phyloP scores from a whole-genome alignment of 2,797 vertebrate genomes.

The Craterocephalus amniculus region DNA sequence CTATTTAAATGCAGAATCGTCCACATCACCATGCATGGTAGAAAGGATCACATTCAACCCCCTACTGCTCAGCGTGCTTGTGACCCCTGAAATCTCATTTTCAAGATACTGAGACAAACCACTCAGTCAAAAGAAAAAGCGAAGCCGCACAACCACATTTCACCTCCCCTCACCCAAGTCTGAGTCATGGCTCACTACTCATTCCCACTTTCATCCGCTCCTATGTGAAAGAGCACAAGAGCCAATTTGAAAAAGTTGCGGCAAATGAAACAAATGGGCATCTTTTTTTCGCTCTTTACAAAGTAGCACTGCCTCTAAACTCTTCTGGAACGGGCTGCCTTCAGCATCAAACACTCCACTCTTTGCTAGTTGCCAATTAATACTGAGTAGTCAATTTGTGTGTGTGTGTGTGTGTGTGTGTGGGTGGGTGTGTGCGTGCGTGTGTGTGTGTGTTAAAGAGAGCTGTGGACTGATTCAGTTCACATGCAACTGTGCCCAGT shows the following conservation, averaged over 20 bases:
- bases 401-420: not conserved
- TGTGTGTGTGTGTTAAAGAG: conserved; percentile 5
- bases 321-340: conserved; percentile 40
- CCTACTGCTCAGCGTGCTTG: not conserved
- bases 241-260: conserved; percentile 32
- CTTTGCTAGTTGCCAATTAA: conserved; percentile 12
- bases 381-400: conserved; percentile 1
- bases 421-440: not conserved
- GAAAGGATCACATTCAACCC: no score
- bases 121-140: conserved; percentile 13
- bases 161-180: conserved; percentile 5
- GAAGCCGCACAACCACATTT: conserved; percentile 18
- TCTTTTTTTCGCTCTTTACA: conserved; percentile 37
- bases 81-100: conserved; percentile 1
- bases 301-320: conserved; percentile 44
- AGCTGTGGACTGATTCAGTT: conserved; percentile 15
- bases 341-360: conserved; percentile 24
- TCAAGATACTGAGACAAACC: conserved; percentile 24
- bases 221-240: conserved; percentile 35
- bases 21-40: no score
- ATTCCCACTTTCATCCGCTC: conserved; percentile 25
- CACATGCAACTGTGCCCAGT: conserved; percentile 24
- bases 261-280: conserved; percentile 56
- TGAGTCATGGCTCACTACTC: conserved; percentile 23
- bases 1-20: no score